Evolutionary conservation across 2,113 vertebrate genomes (phyloP).

Genomic region (Erythrolamprus reginae): DNA sequence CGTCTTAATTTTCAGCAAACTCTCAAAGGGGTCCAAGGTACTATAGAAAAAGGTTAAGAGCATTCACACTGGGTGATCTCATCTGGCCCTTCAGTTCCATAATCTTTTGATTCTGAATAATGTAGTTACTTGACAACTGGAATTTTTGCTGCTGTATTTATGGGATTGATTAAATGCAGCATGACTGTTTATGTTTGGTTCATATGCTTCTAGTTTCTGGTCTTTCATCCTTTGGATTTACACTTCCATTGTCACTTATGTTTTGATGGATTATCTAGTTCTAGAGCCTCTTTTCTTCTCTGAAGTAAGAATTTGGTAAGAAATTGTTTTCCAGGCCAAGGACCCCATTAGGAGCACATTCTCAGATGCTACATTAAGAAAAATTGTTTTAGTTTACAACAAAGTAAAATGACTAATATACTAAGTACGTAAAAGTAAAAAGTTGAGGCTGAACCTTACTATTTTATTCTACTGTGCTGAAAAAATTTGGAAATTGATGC

Average conservation of each 20-base stretch:
- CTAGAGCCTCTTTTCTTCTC: not conserved
- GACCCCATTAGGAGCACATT: not conserved
- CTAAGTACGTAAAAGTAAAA: not conserved
- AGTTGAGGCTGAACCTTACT: not conserved
- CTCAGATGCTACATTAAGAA: not conserved
- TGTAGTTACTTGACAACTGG: not conserved
- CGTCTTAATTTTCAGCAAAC: not conserved
- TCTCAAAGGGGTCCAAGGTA: not conserved
- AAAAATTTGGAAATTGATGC: not conserved
- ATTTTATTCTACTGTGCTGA: not conserved
- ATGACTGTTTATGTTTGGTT: not conserved
- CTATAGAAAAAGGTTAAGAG: not conserved
- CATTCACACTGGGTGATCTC: not conserved
- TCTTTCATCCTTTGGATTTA: not conserved
- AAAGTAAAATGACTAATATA: not conserved
- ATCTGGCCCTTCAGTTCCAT: not conserved
- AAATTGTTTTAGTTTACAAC: not conserved
- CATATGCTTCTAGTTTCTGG: not conserved
- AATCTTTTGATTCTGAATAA: not conserved
- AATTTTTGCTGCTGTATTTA: not conserved
- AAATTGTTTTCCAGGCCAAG: not conserved
- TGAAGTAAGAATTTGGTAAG: not conserved
- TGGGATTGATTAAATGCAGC: not conserved
- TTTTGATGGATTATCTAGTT: not conserved
- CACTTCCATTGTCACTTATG: not conserved